phyloP scores from a whole-genome alignment of 2,113 vertebrate genomes.

The Tachysurus vachellii region DNA sequence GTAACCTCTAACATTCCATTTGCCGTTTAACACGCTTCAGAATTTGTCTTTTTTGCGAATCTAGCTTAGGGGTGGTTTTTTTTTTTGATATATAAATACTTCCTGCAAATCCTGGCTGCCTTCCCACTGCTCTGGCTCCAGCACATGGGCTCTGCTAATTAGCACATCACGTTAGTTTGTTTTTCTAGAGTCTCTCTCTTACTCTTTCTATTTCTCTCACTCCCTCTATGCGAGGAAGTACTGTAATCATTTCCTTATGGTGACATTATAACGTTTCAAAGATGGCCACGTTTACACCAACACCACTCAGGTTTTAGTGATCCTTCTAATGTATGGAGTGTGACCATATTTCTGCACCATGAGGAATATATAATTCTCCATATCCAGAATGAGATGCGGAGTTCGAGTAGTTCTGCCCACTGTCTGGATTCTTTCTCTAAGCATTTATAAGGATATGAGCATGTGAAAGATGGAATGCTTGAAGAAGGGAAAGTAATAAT shows the following conservation, averaged over 20 bases:
- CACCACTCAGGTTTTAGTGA: background rate
- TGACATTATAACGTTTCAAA: constrained; percentile 43
- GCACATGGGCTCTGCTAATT: constrained; percentile 32
- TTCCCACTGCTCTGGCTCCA: constrained; percentile 8
- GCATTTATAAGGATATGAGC: constrained; percentile 41
- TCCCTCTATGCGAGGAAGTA: constrained; percentile 37
- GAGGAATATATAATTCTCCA: background rate
- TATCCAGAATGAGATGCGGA: background rate
- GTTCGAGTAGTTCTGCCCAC: background rate
- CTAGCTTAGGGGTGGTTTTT: background rate
- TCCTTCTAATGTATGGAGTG: background rate
- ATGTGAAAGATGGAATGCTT: constrained; percentile 34
- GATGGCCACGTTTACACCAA: constrained; percentile 36
- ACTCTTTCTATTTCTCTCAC: background rate
- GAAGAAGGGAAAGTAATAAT: constrained; percentile 49
- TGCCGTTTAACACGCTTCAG: background rate
- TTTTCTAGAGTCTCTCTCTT: constrained; percentile 30
- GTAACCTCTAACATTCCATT: background rate
- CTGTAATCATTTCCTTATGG: constrained; percentile 52
- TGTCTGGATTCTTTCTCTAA: background rate
- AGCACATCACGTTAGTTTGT: constrained; percentile 46
- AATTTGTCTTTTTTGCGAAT: background rate
- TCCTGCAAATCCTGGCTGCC: constrained; percentile 1
- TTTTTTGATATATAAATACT: background rate
- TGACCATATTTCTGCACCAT: background rate